Evolutionary conservation across 1,140 invertebrate species (phyloP), one percentile per base, ranked within the genome.

Genomic region (Ericerus pela): DNA sequence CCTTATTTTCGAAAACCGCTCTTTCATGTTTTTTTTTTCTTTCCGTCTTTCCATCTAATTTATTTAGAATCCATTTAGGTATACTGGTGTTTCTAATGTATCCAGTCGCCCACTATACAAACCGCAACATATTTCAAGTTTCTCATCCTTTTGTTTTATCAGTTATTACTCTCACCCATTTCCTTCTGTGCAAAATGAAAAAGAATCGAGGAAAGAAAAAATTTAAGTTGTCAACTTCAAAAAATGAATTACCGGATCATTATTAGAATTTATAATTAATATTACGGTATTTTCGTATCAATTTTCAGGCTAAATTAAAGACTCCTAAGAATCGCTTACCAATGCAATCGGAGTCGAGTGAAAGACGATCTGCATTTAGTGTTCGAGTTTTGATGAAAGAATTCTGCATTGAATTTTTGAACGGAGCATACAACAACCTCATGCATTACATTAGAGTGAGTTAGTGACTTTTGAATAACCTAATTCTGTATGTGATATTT

Each of bases 351-450:
- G 73, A 75, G 47, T 64, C 66, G 38, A 61, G 67, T 16, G 79
- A 79, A 58, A 75, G 86, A 33, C 72, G 79, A 55, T 92, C 89
- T 31, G 84, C 84, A 1, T 77, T 90, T 41, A 81, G 79, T 56
- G 81, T 93, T 47, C 74, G 88, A 61, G 72, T 94, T 58, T 85
- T 92, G 69, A 72, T 96, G 51, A 92, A 92, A 70, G 88, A 96
- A 66, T 96, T 96, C 70, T 96, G 90, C 70, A 77, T 87, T 51
- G 87, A 94, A 71, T 92, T 96, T 69, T 70, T 97, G 51, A 84
- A 85, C 64, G 88, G 81, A 18, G 84, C 85, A 56, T 98, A 96
- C 70, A 97, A 98, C 69, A 76, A 80, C n/a, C 69, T 88, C 16
- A 93, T 94, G 89, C 77, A 76, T 65, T 76, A 81, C 64, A 81